Percentiles rank a stretch among this genome's conserved stretches.
Conservation (phyloP, 2,888 invertebrate species). For the Nudaria mundana region DNA sequence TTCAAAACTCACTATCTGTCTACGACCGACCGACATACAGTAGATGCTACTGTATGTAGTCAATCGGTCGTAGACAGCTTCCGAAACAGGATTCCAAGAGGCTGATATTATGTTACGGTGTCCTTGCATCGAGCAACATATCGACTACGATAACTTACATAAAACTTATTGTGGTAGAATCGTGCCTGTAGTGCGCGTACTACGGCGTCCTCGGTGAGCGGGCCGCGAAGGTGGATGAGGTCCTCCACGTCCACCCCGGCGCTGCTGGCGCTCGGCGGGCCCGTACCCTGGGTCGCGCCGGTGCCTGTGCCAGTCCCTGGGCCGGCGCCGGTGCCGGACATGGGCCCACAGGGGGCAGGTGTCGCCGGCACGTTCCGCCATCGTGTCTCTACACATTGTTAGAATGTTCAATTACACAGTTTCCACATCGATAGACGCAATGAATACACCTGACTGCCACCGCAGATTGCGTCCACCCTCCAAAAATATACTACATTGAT, state of each 20-base stretch:
- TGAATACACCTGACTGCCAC: not conserved
- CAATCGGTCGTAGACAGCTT: too few relatives aligned
- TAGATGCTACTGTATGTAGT: too few relatives aligned
- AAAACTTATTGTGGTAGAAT: slow-evolving; percentile 92
- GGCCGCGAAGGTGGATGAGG: slow-evolving; percentile 94
- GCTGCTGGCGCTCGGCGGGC: slow-evolving; percentile 20
- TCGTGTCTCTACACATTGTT: slow-evolving; percentile 56
- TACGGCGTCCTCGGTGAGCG: slow-evolving; percentile 96
- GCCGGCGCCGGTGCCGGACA: too few relatives aligned
- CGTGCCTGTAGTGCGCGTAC: slow-evolving; percentile 94
- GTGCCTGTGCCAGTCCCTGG: slow-evolving; percentile 1
- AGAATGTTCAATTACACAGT: not conserved
- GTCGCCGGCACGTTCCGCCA: slow-evolving; percentile 45
- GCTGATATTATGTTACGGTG: too few relatives aligned
- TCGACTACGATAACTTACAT: slow-evolving; percentile 85
- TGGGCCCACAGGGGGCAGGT: not conserved
- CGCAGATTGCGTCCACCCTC: too few relatives aligned
- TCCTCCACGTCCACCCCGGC: slow-evolving; percentile 86
- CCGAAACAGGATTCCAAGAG: too few relatives aligned
- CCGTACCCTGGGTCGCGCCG: slow-evolving; percentile 26
- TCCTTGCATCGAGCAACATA: too few relatives aligned
- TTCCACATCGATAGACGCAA: not conserved
- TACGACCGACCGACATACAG: too few relatives aligned
- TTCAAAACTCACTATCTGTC: too few relatives aligned
- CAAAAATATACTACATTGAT: too few relatives aligned